phyloP scores from a whole-genome alignment of 2,797 vertebrate genomes.

The Acanthis flammea region DNA sequence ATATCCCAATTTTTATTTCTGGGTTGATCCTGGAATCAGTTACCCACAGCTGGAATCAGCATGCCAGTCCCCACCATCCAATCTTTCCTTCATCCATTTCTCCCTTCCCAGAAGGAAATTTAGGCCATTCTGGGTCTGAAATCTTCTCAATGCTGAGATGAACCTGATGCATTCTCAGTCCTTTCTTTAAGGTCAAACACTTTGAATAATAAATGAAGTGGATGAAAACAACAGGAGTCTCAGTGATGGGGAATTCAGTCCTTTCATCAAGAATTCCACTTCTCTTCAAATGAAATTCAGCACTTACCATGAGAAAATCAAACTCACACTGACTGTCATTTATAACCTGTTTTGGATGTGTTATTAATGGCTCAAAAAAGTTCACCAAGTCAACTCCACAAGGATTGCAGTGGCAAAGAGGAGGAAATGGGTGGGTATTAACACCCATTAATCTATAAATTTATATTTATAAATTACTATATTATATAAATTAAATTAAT shows the following conservation, averaged over 20 bases:
- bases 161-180: neutral
- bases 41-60: conserved; percentile 2
- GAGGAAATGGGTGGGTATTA: neutral
- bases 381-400: neutral
- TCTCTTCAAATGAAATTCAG: neutral
- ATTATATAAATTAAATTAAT: neutral
- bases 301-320: neutral
- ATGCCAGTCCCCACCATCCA: neutral
- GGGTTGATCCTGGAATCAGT: neutral
- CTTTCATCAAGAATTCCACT: neutral
- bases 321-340: neutral
- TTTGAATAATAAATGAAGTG: neutral
- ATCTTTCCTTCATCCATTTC: neutral
- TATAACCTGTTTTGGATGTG: neutral
- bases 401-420: neutral
- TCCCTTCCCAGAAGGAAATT: neutral
- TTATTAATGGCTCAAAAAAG: neutral
- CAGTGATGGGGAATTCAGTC: neutral
- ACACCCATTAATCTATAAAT: neutral
- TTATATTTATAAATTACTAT: too few relatives aligned
- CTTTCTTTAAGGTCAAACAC: neutral
- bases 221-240: neutral
- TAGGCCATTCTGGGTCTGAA: neutral
- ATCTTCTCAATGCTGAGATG: neutral
- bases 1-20: neutral